A percentile compares a stretch with the other conserved stretches of the same genome.
phyloP scores from a whole-genome alignment of 2,888 invertebrate species.

The Aphrophora alni region DNA sequence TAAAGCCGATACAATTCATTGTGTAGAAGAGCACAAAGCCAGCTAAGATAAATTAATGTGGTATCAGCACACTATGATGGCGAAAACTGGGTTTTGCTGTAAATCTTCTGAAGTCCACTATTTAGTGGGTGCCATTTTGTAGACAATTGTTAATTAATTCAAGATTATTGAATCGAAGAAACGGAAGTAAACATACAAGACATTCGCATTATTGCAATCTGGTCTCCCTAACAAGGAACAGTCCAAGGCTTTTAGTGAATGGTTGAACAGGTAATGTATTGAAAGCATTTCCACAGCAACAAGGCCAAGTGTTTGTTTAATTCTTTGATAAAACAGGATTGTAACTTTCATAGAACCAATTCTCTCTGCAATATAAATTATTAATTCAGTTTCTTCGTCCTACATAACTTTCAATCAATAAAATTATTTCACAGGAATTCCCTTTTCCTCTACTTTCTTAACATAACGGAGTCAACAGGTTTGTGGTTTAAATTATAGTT shows the following conservation, averaged over 20 bases:
- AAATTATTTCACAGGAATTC: neutral
- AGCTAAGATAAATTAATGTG: no score
- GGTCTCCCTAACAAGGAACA: neutral
- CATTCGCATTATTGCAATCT: neutral
- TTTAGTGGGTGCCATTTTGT: no score
- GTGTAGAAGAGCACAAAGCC: no score
- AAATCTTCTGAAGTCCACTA: no score
- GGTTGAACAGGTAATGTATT: neutral
- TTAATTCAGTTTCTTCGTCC: neutral
- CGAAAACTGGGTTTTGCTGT: no score
- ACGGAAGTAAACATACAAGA: neutral
- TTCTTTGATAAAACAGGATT: neutral
- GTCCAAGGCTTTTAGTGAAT: neutral
- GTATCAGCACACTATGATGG: no score
- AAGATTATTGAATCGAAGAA: neutral
- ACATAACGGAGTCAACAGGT: no score
- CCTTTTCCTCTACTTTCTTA: neutral
- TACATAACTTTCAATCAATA: neutral
- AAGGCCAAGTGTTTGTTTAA: neutral
- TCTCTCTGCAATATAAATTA: neutral
- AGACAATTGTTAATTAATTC: neutral
- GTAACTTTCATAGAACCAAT: neutral
- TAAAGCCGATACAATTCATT: no score
- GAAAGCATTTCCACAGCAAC: neutral
- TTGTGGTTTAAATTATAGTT: no score